Conservation (phyloP, 30 jellyfish, hydroid and myxozoan species). For the Clytia hemisphaerica region DNA sequence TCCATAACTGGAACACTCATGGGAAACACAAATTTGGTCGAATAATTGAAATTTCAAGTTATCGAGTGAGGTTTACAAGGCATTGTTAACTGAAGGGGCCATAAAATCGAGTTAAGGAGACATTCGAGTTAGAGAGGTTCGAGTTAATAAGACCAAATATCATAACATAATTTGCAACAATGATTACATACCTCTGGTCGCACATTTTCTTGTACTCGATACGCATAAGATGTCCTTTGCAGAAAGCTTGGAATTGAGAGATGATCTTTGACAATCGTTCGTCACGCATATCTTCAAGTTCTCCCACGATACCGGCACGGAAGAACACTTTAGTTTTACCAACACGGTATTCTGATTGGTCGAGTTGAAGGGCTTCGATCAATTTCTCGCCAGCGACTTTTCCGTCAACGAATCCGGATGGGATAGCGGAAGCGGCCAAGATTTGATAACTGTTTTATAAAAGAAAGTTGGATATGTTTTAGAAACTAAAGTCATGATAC, state of each 20-base stretch:
- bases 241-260: constrained; percentile 98
- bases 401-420: constrained; percentile 97
- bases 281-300: constrained; percentile 98
- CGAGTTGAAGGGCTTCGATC: constrained; percentile 89
- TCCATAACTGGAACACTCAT: no score
- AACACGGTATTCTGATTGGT: constrained; percentile 88
- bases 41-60: no score
- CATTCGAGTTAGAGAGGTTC: no score
- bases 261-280: constrained; percentile 93
- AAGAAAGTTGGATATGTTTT: no score
- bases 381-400: constrained; percentile 90
- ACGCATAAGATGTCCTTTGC: constrained; percentile 98
- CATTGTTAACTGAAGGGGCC: no score
- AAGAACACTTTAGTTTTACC: constrained; percentile 96
- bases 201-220: constrained; percentile 93
- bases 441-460: constrained; percentile 96
- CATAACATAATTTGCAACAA: no score
- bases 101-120: no score
- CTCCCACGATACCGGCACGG: constrained; percentile 99
- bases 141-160: no score
- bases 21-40: no score
- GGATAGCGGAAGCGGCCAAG: constrained; percentile 94
- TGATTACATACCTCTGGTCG: constrained; percentile 99
- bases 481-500: no score
- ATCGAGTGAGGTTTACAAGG: no score